phyloP scores from a whole-genome alignment of 2,113 vertebrate genomes.

The Ailurus styani region DNA sequence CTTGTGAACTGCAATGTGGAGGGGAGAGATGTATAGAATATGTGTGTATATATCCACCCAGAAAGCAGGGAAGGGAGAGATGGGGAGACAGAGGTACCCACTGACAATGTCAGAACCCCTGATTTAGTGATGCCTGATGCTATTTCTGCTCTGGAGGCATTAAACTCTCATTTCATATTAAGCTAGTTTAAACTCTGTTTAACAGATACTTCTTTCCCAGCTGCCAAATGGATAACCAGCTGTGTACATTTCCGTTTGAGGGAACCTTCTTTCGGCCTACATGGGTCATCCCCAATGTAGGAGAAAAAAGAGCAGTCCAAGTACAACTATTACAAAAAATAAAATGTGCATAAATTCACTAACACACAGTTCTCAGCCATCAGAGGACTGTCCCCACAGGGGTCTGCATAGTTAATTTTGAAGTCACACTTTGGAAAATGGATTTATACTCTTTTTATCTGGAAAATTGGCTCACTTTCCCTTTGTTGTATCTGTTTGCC shows the following conservation, averaged over 20 bases:
- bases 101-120: not conserved
- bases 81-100: not conserved
- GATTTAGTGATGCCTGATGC: not conserved
- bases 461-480: not conserved
- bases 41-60: accelerated
- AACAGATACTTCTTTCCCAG: not conserved
- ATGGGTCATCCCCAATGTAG: accelerated
- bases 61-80: not conserved
- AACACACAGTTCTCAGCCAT: accelerated
- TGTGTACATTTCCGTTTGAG: not conserved
- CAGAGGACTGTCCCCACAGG: not conserved
- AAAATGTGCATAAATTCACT: accelerated
- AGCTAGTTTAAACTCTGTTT: not conserved
- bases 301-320: not conserved
- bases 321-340: no score
- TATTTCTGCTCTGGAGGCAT: not conserved
- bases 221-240: not conserved
- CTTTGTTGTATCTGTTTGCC: not conserved
- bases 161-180: not conserved
- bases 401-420: accelerated
- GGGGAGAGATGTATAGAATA: accelerated
- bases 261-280: not conserved
- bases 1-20: not conserved
- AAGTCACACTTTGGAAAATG: not conserved
- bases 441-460: not conserved